Evolutionary conservation across 2,888 invertebrate genomes (phyloP), one percentile per base, ranked within the genome.

Genomic region (Hypercompe scribonia): DNA sequence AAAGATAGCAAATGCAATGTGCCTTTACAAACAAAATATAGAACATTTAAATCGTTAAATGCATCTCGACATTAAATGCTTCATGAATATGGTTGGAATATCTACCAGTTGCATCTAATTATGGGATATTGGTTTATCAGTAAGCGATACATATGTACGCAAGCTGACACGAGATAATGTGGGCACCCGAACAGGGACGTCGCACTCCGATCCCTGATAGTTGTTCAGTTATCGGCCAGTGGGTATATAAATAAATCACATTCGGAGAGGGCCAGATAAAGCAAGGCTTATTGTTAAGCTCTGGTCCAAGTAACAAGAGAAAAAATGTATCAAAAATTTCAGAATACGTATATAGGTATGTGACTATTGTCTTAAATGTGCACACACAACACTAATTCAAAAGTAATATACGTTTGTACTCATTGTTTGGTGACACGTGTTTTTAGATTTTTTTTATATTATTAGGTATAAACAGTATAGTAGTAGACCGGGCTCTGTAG

Each of bases 221-320:
- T 81, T 83, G 81, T 81, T 82, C 80, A 85, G 86, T 86, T 93
- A 92, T 93, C 92, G 83, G 85, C 82, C 85, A 84, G 84, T 83
- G 82, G 81, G 81, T 82, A 84, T 87, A 89, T 91, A 91, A 91
- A 93, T 91, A 90, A 91, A 92, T 90, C 89, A 88, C 89, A 88
- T 85, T 87, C 81, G 77, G 84, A 84, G 86, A 86, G 85, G 79
- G 82, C 77, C 83, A 88, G 92, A 93, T 92, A 92, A 89, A 85
- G 84, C 81, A 76, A 77, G 83, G 86, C 86, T 89, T 88, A 89
- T 88, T 86, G 85, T 84, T 87, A 81, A 80, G 46, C 34, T 42
- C 69, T 71, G 80, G 79, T 78, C 21, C 33, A 69, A 76, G 66
- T 36, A n/a, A 75, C 31, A 11, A 67, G 72, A 15, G 69, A 8